These are phyloP conservation scores for Diploscapter pachys DNA, from an alignment of 1,140 invertebrate genomes.

Conservation along the genomic window DNA sequence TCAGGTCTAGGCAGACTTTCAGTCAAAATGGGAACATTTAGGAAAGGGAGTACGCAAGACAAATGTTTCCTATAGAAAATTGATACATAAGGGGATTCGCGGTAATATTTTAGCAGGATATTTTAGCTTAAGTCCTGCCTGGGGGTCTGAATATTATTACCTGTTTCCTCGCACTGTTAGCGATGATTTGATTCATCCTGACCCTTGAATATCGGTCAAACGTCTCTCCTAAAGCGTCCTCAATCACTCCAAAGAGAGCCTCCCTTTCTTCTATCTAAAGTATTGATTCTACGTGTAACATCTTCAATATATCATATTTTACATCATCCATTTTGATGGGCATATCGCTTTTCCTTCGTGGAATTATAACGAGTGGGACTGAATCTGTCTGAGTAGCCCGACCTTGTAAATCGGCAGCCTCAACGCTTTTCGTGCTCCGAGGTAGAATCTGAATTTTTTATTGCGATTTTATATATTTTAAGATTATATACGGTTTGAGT, in stretches of 20 bases:
- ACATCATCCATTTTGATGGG: conserved; percentile 17
- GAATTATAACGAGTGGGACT: conserved; percentile 6
- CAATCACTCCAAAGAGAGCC: conserved; percentile 17
- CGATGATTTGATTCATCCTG: conserved; percentile 36
- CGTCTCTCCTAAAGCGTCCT: conserved; percentile 34
- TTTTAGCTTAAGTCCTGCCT: too few relatives aligned
- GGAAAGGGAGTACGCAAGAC: too few relatives aligned
- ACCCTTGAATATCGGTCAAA: conserved; percentile 36
- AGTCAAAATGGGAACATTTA: too few relatives aligned
- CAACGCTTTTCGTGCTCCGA: conserved; percentile 8
- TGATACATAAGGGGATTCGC: too few relatives aligned
- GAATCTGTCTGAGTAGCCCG: conserved; percentile 16
- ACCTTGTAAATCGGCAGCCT: conserved; percentile 3
- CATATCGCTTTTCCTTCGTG: conserved; percentile 14
- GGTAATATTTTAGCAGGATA: too few relatives aligned
- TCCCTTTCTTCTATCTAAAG: conserved; percentile 19
- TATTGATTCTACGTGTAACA: too few relatives aligned
- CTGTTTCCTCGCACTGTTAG: conserved; percentile 37
- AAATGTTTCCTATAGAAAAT: too few relatives aligned
- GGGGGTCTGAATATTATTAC: not conserved
- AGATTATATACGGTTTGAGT: conserved; percentile 7
- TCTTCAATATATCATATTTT: not conserved
- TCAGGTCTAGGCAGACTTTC: too few relatives aligned
- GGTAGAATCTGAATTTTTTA: not conserved
- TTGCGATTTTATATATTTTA: not conserved